A percentile compares a stretch with the other conserved stretches of the same genome.
Evolutionary conservation across 2,888 invertebrate genomes (phyloP).

Genomic region (Xestia c-nigrum): DNA sequence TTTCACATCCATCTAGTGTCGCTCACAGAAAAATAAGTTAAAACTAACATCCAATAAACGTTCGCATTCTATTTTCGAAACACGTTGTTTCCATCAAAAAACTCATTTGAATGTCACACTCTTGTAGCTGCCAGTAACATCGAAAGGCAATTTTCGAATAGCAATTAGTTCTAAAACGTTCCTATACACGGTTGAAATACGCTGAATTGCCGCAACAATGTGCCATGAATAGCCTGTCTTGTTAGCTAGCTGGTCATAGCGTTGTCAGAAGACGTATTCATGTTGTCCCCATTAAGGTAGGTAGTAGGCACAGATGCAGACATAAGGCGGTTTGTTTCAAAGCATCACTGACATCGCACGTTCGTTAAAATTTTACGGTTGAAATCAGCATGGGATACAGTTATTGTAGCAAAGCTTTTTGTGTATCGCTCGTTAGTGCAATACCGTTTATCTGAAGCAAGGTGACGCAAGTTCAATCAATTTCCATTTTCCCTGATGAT

Average conservation of each 20-base stretch:
- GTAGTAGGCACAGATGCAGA: constrained; percentile 11
- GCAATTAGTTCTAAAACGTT: constrained; percentile 59
- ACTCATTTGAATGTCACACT: constrained; percentile 37
- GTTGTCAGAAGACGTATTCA: constrained; percentile 51
- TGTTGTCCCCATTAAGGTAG: constrained; percentile 29
- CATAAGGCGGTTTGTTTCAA: constrained; percentile 27
- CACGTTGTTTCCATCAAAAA: constrained; percentile 43
- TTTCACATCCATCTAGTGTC: constrained; percentile 35
- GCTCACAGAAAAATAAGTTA: constrained; percentile 36
- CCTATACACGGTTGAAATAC: constrained; percentile 35
- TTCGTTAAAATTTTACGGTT: constrained; percentile 43
- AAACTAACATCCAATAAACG: constrained; percentile 36
- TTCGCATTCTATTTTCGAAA: constrained; percentile 36
- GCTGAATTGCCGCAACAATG: constrained; percentile 41
- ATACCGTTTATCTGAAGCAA: constrained; percentile 19
- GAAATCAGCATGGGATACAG: constrained; percentile 10
- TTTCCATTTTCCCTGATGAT: constrained; percentile 29
- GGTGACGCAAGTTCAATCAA: constrained; percentile 28
- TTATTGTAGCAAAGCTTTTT: constrained; percentile 16
- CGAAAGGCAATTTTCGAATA: constrained; percentile 56
- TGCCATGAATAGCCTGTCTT: constrained; percentile 46
- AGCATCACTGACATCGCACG: constrained; percentile 21
- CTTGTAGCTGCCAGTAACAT: constrained; percentile 21
- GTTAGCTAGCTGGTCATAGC: constrained; percentile 42
- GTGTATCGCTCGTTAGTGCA: constrained; percentile 39